Evolutionary conservation across 2,888 invertebrate species (phyloP).

Genomic region (Trilocha varians): DNA sequence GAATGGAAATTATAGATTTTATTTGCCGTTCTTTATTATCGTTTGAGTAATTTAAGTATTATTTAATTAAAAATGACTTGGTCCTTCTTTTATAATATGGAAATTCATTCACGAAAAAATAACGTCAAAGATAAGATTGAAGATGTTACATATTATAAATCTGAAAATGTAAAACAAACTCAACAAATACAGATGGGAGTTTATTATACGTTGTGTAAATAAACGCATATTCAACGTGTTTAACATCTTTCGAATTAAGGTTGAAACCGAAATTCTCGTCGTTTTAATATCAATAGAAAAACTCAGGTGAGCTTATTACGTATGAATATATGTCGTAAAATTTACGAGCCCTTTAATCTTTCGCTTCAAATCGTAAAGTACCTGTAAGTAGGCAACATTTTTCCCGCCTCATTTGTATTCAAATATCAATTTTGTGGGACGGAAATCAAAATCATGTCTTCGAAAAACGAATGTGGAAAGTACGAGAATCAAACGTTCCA

Average conservation of each 20-base stretch:
- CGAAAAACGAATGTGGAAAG: background rate
- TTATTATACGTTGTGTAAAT: too few relatives aligned
- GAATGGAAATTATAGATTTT: too few relatives aligned
- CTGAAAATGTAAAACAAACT: background rate
- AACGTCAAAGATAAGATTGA: too few relatives aligned
- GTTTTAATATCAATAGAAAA: constrained; percentile 23
- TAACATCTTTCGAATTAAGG: background rate
- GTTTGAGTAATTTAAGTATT: too few relatives aligned
- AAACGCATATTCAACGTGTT: background rate
- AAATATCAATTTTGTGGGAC: constrained; percentile 20
- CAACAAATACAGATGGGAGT: background rate
- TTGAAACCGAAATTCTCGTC: constrained; percentile 12
- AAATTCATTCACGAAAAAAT: too few relatives aligned
- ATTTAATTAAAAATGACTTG: too few relatives aligned
- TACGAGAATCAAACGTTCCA: background rate
- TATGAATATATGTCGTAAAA: constrained; percentile 25
- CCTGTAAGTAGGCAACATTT: constrained; percentile 19
- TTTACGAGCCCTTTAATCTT: constrained; percentile 29
- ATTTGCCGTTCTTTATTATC: too few relatives aligned
- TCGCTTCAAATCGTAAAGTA: constrained; percentile 24
- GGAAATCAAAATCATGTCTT: constrained; percentile 13
- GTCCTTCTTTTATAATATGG: too few relatives aligned
- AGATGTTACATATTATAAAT: too few relatives aligned
- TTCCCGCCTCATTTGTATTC: constrained; percentile 21
- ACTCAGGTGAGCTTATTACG: constrained; percentile 26